Conservation (phyloP, 35 echinoderm and acorn worm genomes). For the Apostichopus parvimensis region DNA sequence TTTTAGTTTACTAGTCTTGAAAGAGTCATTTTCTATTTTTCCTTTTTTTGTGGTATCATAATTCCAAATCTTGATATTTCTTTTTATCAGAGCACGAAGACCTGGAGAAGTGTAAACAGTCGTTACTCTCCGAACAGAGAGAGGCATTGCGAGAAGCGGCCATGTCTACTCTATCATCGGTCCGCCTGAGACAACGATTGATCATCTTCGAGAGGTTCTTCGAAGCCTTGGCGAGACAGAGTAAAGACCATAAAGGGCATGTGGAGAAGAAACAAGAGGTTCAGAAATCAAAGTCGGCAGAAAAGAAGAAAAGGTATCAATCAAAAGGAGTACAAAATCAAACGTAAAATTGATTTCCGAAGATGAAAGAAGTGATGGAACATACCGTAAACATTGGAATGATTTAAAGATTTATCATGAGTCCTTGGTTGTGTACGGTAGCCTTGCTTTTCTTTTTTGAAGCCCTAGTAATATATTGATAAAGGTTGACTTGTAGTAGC, state of each 20-base stretch:
- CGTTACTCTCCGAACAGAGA: constrained; percentile 82
- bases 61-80: constrained; percentile 13
- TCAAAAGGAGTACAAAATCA: too few relatives aligned
- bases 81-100: constrained; percentile 62
- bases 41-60: too few relatives aligned
- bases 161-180: constrained; percentile 86
- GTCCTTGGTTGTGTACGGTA: too few relatives aligned
- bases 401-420: neutral
- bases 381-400: neutral
- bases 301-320: constrained; percentile 46
- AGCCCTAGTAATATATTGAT: too few relatives aligned
- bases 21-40: too few relatives aligned
- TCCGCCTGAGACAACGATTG: constrained; percentile 79
- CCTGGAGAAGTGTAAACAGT: constrained; percentile 73
- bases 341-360: neutral
- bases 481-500: neutral
- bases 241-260: constrained; percentile 77
- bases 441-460: too few relatives aligned
- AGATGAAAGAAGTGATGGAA: neutral
- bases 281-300: constrained; percentile 31
- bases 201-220: constrained; percentile 93
- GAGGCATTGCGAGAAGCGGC: constrained; percentile 72
- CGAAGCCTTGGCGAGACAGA: constrained; percentile 81
- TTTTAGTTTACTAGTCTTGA: too few relatives aligned
- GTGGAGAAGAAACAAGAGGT: constrained; percentile 50